Conservation (phyloP, 2,797 vertebrate genomes). For the Oryzias dopingdopingensis region DNA sequence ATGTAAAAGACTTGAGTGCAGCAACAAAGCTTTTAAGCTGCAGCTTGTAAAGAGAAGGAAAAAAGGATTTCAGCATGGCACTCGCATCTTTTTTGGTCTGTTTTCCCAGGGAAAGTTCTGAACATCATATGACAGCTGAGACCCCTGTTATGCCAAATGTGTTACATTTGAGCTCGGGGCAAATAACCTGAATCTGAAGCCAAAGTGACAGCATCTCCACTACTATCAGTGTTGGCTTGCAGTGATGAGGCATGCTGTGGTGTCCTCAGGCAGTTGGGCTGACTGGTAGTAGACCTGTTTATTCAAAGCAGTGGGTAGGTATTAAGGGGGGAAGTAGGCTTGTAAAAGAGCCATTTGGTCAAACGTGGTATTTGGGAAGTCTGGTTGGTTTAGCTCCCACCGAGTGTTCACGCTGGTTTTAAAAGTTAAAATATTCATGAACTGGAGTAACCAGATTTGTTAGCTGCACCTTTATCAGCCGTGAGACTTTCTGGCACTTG, state of each 20-base stretch:
- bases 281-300: constrained; percentile 48
- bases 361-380: constrained; percentile 21
- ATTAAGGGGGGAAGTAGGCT: constrained; percentile 8
- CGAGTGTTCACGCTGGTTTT: constrained; percentile 15
- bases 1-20: constrained; percentile 42
- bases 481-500: constrained; percentile 21
- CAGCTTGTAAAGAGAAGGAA: constrained; percentile 33
- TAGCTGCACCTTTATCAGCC: constrained; percentile 13
- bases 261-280: constrained; percentile 37
- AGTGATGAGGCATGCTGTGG: constrained; percentile 54
- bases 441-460: constrained; percentile 10
- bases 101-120: constrained; percentile 34
- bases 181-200: constrained; percentile 66
- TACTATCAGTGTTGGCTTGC: constrained; percentile 45
- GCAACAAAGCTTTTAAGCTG: constrained; percentile 54
- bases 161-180: constrained; percentile 40
- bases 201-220: constrained; percentile 65
- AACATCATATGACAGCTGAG: constrained; percentile 38
- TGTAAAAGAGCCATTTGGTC: constrained; percentile 21
- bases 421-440: constrained; percentile 18
- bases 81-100: constrained; percentile 18
- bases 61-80: constrained; percentile 11
- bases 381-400: neutral
- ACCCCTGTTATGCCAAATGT: constrained; percentile 48
- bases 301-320: constrained; percentile 22